phyloP scores from a whole-genome alignment of 2,113 vertebrate species.

The Blennius ocellaris region DNA sequence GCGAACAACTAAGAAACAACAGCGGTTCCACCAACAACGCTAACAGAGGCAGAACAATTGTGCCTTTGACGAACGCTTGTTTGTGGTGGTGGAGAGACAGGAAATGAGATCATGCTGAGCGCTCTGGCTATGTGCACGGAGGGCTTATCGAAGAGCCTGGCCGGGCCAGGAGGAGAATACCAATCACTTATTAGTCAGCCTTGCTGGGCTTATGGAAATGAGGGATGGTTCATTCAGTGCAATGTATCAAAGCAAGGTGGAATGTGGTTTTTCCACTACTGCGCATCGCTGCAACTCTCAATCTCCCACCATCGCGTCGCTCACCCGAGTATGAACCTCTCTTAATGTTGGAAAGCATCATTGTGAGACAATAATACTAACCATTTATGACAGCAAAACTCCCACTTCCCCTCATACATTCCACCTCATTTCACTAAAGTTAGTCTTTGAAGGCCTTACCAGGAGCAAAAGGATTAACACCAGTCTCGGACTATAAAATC shows the following conservation, averaged over 20 bases:
- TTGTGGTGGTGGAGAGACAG: constrained; percentile 69
- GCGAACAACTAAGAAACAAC: constrained; percentile 60
- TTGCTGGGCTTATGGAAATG: constrained; percentile 68
- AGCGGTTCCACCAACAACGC: constrained; percentile 53
- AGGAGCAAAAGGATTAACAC: neutral
- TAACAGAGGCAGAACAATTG: constrained; percentile 70
- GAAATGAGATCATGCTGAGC: constrained; percentile 78
- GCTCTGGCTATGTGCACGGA: constrained; percentile 47
- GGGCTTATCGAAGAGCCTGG: constrained; percentile 66
- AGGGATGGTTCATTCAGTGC: constrained; percentile 50
- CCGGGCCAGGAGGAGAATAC: constrained; percentile 68
- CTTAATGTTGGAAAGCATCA: neutral
- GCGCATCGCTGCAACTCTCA: constrained; percentile 9
- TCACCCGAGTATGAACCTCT: constrained; percentile 9
- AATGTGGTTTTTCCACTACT: constrained; percentile 30
- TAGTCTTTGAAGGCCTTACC: constrained; percentile 17
- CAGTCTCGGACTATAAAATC: constrained; percentile 5
- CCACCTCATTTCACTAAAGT: constrained; percentile 7
- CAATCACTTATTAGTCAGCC: constrained; percentile 71
- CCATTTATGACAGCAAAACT: constrained; percentile 26
- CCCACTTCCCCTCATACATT: constrained; percentile 35
- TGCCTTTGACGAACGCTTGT: constrained; percentile 63
- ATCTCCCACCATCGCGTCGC: constrained; percentile 10
- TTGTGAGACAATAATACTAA: constrained; percentile 33
- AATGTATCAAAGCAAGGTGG: constrained; percentile 50